These are phyloP conservation scores for Cladopsammia gracilis DNA, from an alignment of 64 coral and sea anemone species.

Conservation along the genomic window DNA sequence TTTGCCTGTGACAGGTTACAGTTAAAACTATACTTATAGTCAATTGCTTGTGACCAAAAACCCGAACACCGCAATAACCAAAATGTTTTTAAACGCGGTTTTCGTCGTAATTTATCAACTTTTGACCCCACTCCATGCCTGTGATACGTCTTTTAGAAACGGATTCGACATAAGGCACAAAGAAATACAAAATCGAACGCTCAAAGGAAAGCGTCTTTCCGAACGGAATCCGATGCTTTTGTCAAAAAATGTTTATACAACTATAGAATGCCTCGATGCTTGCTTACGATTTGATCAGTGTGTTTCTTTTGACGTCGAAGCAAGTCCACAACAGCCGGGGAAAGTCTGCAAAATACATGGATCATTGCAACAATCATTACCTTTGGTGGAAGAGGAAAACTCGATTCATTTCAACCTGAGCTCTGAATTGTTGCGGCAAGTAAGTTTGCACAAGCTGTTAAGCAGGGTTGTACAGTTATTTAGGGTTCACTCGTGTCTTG, in stretches of 20 bases:
- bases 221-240: neutral
- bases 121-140: neutral
- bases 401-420: conserved; percentile 7
- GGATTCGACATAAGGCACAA: neutral
- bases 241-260: neutral
- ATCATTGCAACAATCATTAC: neutral
- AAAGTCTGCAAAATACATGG: neutral
- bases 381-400: neutral
- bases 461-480: too few relatives aligned
- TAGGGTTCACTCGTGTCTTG: too few relatives aligned
- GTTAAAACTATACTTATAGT: too few relatives aligned
- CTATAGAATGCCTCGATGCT: neutral
- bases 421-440: neutral
- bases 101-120: neutral
- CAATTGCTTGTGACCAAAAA: too few relatives aligned
- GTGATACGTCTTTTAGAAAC: neutral
- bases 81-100: neutral
- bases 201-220: neutral
- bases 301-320: neutral
- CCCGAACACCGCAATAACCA: neutral
- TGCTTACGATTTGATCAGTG: neutral
- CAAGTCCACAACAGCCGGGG: neutral
- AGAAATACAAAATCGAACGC: neutral
- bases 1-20: too few relatives aligned
- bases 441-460: neutral